Evolutionary conservation across 2,888 invertebrate species (phyloP), one percentile per base, ranked within the genome.

Genomic region (Cerceris rybyensis): DNA sequence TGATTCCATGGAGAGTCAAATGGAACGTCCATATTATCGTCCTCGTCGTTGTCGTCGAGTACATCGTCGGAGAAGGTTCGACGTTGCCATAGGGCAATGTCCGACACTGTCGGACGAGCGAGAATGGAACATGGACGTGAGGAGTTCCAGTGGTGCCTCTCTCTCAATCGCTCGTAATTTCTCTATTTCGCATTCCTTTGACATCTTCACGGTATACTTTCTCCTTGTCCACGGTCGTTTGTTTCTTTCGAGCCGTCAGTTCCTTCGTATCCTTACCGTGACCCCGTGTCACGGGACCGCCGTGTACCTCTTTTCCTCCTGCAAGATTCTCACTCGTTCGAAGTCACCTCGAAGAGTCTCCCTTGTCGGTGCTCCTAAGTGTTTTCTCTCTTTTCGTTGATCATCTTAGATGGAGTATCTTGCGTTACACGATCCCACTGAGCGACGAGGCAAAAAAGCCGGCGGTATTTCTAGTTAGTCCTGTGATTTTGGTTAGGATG

Each of bases 401-500:
- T 41, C 78, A 69, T 70, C 74, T 54, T 57, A 66, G 64, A 63
- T 66, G 72, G 72, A 67, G 74, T 63, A 70, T 73, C 68, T 66
- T 73, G 80, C 83, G 84, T 75, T 63, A 65, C 63, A 68, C 72
- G 74, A 67, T 70, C 76, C 74, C 68, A 59, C 75, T 76, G 78
- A 80, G 85, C 86, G 86, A 85, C 87, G 86, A 86, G 82, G 87
- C 86, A 83, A 85, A 71, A 71, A 70, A 82, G 86, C 85, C 82
- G 87, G 86, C 88, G 89, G 88, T 91, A 90, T 91, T 90, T 92
- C 88, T 91, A 92, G 91, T 92, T 92, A 92, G 92, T 92, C 92
- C 92, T 92, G 92, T 92, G 92, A 92, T 88, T 90, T 91, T 90
- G 90, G 88, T 91, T 92, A 92, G 91, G 90, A 90, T 86, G 89